Evolutionary conservation across 2,797 vertebrate genomes (phyloP).

Genomic region (Enteromius argenteus): DNA sequence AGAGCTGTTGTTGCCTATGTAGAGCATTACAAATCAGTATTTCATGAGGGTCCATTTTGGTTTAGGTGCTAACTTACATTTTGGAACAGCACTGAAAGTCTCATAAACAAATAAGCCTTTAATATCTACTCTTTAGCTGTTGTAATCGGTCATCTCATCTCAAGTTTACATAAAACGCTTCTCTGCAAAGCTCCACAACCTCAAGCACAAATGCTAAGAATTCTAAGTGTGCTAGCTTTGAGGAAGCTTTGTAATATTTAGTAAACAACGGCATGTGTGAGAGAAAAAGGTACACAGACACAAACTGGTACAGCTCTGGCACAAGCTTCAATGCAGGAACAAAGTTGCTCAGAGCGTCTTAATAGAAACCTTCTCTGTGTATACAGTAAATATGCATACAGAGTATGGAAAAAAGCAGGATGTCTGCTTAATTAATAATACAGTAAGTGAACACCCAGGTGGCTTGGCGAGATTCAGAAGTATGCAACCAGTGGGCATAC

Average conservation of each 20-base stretch:
- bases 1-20: background rate
- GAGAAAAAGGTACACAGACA: background rate
- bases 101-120: background rate
- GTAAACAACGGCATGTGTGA: background rate
- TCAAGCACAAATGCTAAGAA: background rate
- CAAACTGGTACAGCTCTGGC: background rate
- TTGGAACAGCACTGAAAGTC: background rate
- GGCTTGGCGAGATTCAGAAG: background rate
- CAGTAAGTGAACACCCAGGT: background rate
- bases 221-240: background rate
- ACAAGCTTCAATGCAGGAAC: background rate
- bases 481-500: background rate
- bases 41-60: background rate
- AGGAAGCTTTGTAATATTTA: slow-evolving; percentile 19
- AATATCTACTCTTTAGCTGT: slow-evolving; percentile 15
- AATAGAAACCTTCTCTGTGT: background rate
- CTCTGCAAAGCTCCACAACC: background rate
- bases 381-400: background rate
- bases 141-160: background rate
- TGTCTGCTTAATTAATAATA: background rate
- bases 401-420: background rate
- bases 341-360: background rate
- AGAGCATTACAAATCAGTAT: background rate
- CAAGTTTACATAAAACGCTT: background rate
- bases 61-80: background rate